Conservation (phyloP, 2,888 invertebrate species). For the Seladonia tumulorum region DNA sequence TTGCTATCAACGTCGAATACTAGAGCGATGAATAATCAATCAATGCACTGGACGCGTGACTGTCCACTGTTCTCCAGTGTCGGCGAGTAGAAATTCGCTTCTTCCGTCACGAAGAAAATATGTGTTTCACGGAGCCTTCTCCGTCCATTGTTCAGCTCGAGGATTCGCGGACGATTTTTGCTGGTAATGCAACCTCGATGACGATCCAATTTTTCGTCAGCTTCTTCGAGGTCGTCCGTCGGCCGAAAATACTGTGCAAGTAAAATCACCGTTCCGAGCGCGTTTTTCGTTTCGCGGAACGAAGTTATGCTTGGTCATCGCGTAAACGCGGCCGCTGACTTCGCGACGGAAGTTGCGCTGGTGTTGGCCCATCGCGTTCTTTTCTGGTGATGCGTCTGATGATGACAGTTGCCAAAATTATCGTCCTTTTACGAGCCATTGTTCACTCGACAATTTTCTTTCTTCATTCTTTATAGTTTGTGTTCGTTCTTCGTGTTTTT, state of each 20-base stretch:
- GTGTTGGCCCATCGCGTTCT: conserved; percentile 33
- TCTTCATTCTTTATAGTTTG: background rate
- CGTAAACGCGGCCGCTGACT: conserved; percentile 23
- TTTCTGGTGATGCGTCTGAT: background rate
- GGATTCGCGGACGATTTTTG: background rate
- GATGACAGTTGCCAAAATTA: background rate
- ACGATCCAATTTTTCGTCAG: conserved; percentile 14
- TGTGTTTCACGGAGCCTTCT: background rate
- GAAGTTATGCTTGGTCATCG: conserved; percentile 13
- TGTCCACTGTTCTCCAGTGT: conserved; percentile 8
- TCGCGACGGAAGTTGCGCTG: background rate
- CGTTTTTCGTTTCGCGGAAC: conserved; percentile 18
- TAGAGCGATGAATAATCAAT: conserved; percentile 44
- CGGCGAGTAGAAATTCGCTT: background rate
- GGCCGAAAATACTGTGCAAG: conserved; percentile 31
- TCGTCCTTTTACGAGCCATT: background rate
- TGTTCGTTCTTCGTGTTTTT: background rate
- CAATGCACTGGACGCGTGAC: background rate
- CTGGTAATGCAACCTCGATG: conserved; percentile 18
- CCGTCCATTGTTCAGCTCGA: background rate
- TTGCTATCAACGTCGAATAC: background rate
- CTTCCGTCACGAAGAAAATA: background rate
- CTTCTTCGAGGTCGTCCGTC: conserved; percentile 33
- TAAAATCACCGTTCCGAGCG: conserved; percentile 30
- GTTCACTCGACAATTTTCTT: background rate